Conservation (phyloP, 1,140 invertebrate species). For the Drosophila orosa region DNA sequence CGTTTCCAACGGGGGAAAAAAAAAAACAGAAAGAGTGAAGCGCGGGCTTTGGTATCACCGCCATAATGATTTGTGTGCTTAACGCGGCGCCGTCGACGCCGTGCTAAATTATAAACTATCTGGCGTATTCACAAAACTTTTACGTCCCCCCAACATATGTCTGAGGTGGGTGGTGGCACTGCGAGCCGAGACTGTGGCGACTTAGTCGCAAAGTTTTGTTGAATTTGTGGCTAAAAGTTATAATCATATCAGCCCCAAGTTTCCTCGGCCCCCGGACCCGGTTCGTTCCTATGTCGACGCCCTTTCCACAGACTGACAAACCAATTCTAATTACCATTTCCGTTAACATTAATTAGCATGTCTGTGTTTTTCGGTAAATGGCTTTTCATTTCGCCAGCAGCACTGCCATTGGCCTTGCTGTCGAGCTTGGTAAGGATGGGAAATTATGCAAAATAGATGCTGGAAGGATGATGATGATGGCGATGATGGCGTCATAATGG, state of each 20-base stretch:
- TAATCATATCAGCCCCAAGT: constrained; percentile 70
- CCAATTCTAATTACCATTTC: constrained; percentile 79
- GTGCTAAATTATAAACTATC: constrained; percentile 80
- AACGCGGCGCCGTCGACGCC: constrained; percentile 64
- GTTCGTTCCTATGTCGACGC: constrained; percentile 1
- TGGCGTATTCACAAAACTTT: constrained; percentile 62
- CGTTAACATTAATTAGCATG: constrained; percentile 79
- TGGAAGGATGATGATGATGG: constrained; percentile 11
- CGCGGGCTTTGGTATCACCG: constrained; percentile 56
- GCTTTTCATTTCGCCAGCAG: constrained; percentile 57
- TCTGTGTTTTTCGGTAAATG: constrained; percentile 76
- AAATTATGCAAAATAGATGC: constrained; percentile 59
- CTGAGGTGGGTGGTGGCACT: not conserved
- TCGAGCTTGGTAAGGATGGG: constrained; percentile 6
- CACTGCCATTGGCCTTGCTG: constrained; percentile 51
- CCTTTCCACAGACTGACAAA: constrained; percentile 38
- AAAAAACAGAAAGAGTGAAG: constrained; percentile 12
- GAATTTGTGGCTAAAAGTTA: constrained; percentile 77
- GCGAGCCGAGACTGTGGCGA: constrained; percentile 37
- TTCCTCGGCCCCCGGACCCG: constrained; percentile 8
- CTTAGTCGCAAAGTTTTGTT: constrained; percentile 68
- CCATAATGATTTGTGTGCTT: constrained; percentile 79
- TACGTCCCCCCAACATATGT: constrained; percentile 44
- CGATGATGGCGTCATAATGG: constrained; percentile 31
- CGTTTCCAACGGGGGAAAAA: constrained; percentile 19